These are phyloP conservation scores for Lindbergichthys nudifrons DNA, from an alignment of 2,797 vertebrate species.

Conservation along the genomic window DNA sequence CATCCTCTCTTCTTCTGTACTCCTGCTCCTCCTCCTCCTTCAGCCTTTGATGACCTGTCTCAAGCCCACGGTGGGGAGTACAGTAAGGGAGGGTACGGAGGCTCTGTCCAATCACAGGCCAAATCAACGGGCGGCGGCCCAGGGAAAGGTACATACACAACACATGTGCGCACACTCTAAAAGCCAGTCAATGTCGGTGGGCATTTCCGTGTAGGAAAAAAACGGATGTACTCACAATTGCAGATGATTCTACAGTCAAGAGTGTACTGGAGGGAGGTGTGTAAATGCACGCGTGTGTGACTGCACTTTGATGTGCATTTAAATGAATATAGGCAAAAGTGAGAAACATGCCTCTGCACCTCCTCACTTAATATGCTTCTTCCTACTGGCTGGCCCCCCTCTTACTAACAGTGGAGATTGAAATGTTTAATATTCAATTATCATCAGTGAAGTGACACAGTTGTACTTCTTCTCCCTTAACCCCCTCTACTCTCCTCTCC, in stretches of 20 bases:
- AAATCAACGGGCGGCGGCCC: constrained; percentile 92
- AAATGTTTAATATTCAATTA: constrained; percentile 24
- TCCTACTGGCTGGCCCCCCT: constrained; percentile 73
- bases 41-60: constrained; percentile 96
- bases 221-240: constrained; percentile 53
- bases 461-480: constrained; percentile 35
- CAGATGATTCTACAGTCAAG: constrained; percentile 61
- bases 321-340: constrained; percentile 43
- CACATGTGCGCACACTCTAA: constrained; percentile 39
- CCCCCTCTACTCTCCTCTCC: constrained; percentile 16
- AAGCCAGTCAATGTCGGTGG: constrained; percentile 47
- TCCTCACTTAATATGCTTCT: constrained; percentile 72
- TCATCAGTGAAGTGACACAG: constrained; percentile 29
- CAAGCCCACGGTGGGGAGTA: constrained; percentile 95
- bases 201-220: constrained; percentile 34
- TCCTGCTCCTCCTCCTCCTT: constrained; percentile 64
- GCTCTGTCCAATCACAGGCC: constrained; percentile 93
- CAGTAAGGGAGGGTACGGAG: constrained; percentile 94
- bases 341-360: constrained; percentile 49
- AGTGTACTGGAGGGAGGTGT: constrained; percentile 60
- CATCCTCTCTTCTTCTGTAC: constrained; percentile 51
- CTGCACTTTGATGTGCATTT: constrained; percentile 51
- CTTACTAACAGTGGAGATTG: constrained; percentile 71
- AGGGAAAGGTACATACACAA: constrained; percentile 91
- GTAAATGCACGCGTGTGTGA: constrained; percentile 70